Evolutionary conservation across 2,113 vertebrate species (phyloP).

Genomic region (Sorex araneus): DNA sequence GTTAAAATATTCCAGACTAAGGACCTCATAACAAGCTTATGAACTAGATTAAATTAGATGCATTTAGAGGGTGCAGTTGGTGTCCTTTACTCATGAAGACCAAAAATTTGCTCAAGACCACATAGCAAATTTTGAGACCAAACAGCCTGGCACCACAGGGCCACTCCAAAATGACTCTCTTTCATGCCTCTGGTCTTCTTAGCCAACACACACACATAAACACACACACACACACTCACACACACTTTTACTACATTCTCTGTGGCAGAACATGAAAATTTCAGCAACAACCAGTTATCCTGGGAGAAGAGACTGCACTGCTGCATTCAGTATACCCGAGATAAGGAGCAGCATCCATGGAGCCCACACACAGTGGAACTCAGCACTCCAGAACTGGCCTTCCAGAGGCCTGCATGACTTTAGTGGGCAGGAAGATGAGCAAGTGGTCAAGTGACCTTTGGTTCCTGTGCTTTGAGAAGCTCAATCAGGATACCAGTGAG

Average conservation of each 20-base stretch:
- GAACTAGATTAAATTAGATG: conserved; percentile 8
- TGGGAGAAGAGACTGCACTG: background rate
- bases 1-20: conserved; percentile 8
- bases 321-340: background rate
- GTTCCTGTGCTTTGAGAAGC: background rate
- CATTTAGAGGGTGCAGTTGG: no score
- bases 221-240: no score
- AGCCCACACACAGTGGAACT: background rate
- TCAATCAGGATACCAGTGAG: background rate
- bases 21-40: background rate
- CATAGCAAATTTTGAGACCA: background rate
- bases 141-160: background rate
- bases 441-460: background rate
- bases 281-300: background rate
- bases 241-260: background rate
- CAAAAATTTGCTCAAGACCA: conserved; percentile 12
- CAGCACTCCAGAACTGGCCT: background rate
- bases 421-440: background rate
- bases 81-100: background rate
- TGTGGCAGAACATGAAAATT: background rate
- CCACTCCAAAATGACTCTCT: background rate
- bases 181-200: background rate
- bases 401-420: background rate
- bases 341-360: background rate
- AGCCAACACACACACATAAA: background rate